Evolutionary conservation across 2,113 vertebrate genomes (phyloP), one percentile per base, ranked within the genome.

Genomic region (Podocnemis expansa): DNA sequence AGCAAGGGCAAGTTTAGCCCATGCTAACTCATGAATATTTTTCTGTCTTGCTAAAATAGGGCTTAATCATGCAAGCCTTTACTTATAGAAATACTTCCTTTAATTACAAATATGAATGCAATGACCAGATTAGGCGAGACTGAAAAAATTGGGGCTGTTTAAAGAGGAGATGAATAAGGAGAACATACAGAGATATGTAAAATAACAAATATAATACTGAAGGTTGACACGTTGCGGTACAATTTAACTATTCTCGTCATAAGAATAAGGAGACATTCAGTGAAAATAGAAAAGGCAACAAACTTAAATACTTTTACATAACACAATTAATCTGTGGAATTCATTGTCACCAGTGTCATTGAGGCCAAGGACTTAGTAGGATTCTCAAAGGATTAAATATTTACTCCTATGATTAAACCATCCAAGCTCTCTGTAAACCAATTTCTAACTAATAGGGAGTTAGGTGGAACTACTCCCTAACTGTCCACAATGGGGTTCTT

Each of bases 301-400:
- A 70, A 84, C 86, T 95, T 95, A 96, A 93, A 95, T 83, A 95
- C 80, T 45, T 82, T 78, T 75, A 89, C 91, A 47, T 94, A 89
- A 91, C 70, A 93, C 63, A 58, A 94, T 96, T 52, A 80, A 52
- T 25, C 52, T 22, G 8, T 73, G 38, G 14, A n/a, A 56, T 12
- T 94, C 91, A 90, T 63, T 79, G 55, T 22, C 76, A 60, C 79
- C 5, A 4, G 34, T 63, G 31, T 76, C 11, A 45, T 8, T 10
- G 17, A 94, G 49, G 52, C 54, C 76, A 95, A 85, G 60, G 85
- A 63, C 31, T 89, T 96, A 94, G 81, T 60, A 88, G 87, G 87
- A 90, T 89, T 96, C 89, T 90, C 70, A 85, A 82, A 88, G 93
- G 94, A 96, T 95, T 93, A 96, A 86, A 80, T 47, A 78, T 87